These are phyloP conservation scores for Eledona agricola DNA, from an alignment of 2,888 invertebrate genomes.

Conservation along the genomic window DNA sequence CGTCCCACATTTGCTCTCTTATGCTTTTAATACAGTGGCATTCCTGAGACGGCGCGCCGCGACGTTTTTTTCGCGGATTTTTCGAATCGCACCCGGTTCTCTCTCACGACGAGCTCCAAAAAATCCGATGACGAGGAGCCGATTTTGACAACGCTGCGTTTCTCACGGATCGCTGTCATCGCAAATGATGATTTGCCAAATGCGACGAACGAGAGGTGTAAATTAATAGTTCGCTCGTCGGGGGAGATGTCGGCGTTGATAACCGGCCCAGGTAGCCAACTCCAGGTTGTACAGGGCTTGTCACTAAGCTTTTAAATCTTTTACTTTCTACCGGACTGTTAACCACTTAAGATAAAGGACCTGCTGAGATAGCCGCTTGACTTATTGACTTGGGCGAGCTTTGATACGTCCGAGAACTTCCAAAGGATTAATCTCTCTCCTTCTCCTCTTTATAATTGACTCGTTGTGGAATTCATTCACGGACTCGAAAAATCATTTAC, in stretches of 20 bases:
- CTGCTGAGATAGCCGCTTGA: conserved; percentile 41
- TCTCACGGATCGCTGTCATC: conserved; percentile 19
- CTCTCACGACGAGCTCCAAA: too few species aligned
- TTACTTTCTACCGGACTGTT: conserved; percentile 46
- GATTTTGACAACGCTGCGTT: conserved; percentile 4
- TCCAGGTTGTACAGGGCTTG: conserved; percentile 50
- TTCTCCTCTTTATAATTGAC: conserved; percentile 18
- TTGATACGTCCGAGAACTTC: conserved; percentile 25
- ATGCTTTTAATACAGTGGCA: conserved; percentile 32
- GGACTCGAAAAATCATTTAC: conserved; percentile 1
- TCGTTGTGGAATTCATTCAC: neutral
- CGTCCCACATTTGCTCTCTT: conserved; percentile 30
- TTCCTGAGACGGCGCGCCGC: conserved; percentile 23
- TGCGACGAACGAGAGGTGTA: conserved; percentile 53
- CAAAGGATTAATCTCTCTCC: conserved; percentile 23
- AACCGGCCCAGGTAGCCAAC: conserved; percentile 50
- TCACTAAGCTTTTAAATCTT: conserved; percentile 53
- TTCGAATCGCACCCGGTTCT: conserved; percentile 12
- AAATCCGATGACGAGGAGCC: conserved; percentile 5
- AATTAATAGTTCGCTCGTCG: conserved; percentile 53
- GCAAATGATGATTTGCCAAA: conserved; percentile 31
- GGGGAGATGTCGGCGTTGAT: conserved; percentile 52
- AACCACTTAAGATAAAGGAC: conserved; percentile 51
- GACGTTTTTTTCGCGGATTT: conserved; percentile 27
- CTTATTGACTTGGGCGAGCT: conserved; percentile 38